Conservation (phyloP, 2,113 vertebrate species). For the Sander vitreus region DNA sequence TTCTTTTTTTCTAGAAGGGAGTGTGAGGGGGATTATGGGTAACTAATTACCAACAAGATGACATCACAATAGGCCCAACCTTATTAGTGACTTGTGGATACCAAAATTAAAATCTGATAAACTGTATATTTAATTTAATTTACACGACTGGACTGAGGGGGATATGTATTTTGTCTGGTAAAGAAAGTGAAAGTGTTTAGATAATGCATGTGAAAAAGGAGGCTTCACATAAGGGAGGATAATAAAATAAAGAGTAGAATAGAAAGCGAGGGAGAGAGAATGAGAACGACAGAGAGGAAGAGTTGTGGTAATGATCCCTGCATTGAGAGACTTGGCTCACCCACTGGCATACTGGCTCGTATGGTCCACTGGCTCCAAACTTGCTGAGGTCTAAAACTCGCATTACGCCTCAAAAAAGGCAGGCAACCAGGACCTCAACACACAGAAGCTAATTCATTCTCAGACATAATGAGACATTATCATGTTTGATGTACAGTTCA, state of each 20-base stretch:
- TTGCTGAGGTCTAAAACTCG: slow-evolving; percentile 82
- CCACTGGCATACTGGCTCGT: slow-evolving; percentile 80
- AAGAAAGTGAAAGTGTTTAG: not conserved
- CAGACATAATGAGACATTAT: slow-evolving; percentile 73
- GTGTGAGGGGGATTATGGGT: slow-evolving; percentile 57
- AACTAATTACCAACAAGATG: slow-evolving; percentile 57
- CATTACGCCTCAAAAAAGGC: slow-evolving; percentile 70
- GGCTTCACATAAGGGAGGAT: not conserved
- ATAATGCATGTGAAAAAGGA: not conserved
- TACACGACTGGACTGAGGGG: not conserved
- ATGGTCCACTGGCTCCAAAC: slow-evolving; percentile 78
- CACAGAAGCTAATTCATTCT: slow-evolving; percentile 79
- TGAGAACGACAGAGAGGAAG: slow-evolving; percentile 57
- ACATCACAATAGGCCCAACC: slow-evolving; percentile 30
- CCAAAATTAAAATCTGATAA: not conserved
- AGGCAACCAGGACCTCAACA: slow-evolving; percentile 75
- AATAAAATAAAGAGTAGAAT: slow-evolving; percentile 27
- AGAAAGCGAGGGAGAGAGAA: slow-evolving; percentile 38
- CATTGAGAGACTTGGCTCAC: slow-evolving; percentile 81
- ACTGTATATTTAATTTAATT: not conserved
- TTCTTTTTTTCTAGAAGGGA: slow-evolving; percentile 41
- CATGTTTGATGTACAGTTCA: slow-evolving; percentile 67
- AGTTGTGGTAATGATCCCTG: slow-evolving; percentile 82
- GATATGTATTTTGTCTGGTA: not conserved
- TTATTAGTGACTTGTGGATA: slow-evolving; percentile 3